Evolutionary conservation across 1,140 invertebrate genomes (phyloP), one percentile per base, ranked within the genome.

Genomic region (Akabosia matsudoensis): DNA sequence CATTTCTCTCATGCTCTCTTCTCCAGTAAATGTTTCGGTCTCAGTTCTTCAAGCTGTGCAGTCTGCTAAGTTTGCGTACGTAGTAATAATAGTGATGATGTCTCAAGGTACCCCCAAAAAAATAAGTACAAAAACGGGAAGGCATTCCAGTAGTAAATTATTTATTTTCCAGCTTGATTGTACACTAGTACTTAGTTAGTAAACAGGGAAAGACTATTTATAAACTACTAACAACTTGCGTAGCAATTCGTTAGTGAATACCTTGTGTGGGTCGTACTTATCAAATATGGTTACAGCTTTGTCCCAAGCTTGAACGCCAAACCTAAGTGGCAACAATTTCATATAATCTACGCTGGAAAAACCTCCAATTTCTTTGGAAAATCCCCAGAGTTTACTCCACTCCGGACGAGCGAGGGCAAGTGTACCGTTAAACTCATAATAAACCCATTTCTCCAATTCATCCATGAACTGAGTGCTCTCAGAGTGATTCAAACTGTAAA

Each of bases 341-440:
- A 30, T 3, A 3, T 74, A 45, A 28, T 74, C 64, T 10, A 1
- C 51, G 10, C 1, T 7, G 31, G 72, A 34, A 10, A 1, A 13
- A 45, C 34, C 72, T 0, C 28, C 18, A 2, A 61, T 26, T 31
- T 4, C 10, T 13, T n/a, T 18, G 1, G 73, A 33, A 61, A 75
- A 74, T n/a, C 64, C 78, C 61, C 61, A 79, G n/a, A 34, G 54
- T 52, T 79, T 79, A 0, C 52, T 61, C 79, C 79, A 79, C 34
- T 79, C 79, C 0, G 74, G 70, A 28, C 74, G 56, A 3, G 76
- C 71, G n/a, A 74, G 13, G 16, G 33, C 34, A 30, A 10, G 56
- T 22, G 4, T 22, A 18, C 0, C 74, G 26, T n/a, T 16, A 26
- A 76, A 74, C 28, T 18, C 70, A 1, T 16, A 16, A 16, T 75